Evolutionary conservation across 2,888 invertebrate genomes (phyloP).

Genomic region (Portevinia maculata): DNA sequence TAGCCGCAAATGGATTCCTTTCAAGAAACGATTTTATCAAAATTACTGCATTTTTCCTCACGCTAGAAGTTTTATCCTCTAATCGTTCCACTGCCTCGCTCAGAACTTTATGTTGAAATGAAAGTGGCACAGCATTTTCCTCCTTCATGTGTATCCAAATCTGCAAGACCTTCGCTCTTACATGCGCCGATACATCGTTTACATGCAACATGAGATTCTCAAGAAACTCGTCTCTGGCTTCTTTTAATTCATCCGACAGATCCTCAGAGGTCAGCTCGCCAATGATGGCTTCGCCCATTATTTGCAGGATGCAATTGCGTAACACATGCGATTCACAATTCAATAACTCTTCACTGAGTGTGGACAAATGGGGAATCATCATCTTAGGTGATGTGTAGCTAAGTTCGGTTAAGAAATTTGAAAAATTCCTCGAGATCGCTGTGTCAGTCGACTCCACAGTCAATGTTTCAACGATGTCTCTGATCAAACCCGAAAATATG

Average conservation of each 20-base stretch:
- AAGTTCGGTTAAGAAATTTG: slow-evolving; percentile 81
- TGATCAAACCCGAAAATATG: slow-evolving; percentile 81
- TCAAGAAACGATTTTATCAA: slow-evolving; percentile 88
- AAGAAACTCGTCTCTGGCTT: slow-evolving; percentile 90
- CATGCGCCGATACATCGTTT: slow-evolving; percentile 92
- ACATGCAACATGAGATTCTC: slow-evolving; percentile 92
- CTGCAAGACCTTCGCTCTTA: slow-evolving; percentile 92
- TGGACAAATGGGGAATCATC: slow-evolving; percentile 81
- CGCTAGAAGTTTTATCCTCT: slow-evolving; percentile 91
- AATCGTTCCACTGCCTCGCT: slow-evolving; percentile 88
- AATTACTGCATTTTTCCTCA: slow-evolving; percentile 90
- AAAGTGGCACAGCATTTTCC: slow-evolving; percentile 90
- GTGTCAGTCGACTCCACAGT: slow-evolving; percentile 79
- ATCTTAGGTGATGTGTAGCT: slow-evolving; percentile 79
- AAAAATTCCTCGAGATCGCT: slow-evolving; percentile 80
- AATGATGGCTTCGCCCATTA: slow-evolving; percentile 91
- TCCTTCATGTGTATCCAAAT: slow-evolving; percentile 91
- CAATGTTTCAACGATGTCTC: slow-evolving; percentile 80
- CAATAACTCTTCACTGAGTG: slow-evolving; percentile 80
- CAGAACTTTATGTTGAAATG: slow-evolving; percentile 87
- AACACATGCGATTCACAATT: slow-evolving; percentile 86
- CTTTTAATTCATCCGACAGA: slow-evolving; percentile 86
- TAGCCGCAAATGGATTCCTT: slow-evolving; percentile 93
- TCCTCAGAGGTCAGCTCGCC: slow-evolving; percentile 89
- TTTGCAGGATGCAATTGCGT: slow-evolving; percentile 92